A percentile compares a stretch with the other conserved stretches of the same genome.
Evolutionary conservation across 2,888 invertebrate species (phyloP).

Genomic region (Pandemis cinnamomeana): DNA sequence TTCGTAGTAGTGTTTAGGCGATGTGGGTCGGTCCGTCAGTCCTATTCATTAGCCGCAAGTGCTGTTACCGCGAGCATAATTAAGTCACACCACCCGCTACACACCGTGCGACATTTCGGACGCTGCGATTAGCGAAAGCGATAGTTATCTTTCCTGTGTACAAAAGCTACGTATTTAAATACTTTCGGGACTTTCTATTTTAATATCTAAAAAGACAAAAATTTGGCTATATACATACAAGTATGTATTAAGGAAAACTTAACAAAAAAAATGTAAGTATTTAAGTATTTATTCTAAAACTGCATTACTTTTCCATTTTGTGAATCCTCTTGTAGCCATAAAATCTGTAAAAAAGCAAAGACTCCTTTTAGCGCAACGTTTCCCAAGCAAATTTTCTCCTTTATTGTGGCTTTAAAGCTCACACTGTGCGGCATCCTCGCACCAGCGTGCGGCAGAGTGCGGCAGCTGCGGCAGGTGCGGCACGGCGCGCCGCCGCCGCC

Average conservation of each 20-base stretch:
- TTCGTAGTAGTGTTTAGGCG: background rate
- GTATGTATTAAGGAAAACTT: too few relatives aligned
- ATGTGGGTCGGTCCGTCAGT: constrained; percentile 11
- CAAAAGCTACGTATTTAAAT: too few relatives aligned
- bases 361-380: too few relatives aligned
- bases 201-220: too few relatives aligned
- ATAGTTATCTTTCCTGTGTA: background rate
- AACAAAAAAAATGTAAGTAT: too few relatives aligned
- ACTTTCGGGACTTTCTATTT: too few relatives aligned
- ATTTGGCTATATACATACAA: too few relatives aligned
- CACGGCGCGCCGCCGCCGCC: background rate
- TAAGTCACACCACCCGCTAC: background rate
- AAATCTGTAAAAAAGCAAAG: too few relatives aligned
- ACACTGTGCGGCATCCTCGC: background rate
- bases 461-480: background rate
- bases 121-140: background rate
- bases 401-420: background rate
- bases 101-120: background rate
- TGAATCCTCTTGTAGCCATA: too few relatives aligned
- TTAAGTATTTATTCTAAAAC: too few relatives aligned
- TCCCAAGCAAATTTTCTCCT: too few relatives aligned
- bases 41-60: constrained; percentile 17
- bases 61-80: constrained; percentile 15
- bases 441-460: background rate
- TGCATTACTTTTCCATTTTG: too few relatives aligned